Conservation (phyloP, 2,888 invertebrate genomes). For the Gerosis bhagava region DNA sequence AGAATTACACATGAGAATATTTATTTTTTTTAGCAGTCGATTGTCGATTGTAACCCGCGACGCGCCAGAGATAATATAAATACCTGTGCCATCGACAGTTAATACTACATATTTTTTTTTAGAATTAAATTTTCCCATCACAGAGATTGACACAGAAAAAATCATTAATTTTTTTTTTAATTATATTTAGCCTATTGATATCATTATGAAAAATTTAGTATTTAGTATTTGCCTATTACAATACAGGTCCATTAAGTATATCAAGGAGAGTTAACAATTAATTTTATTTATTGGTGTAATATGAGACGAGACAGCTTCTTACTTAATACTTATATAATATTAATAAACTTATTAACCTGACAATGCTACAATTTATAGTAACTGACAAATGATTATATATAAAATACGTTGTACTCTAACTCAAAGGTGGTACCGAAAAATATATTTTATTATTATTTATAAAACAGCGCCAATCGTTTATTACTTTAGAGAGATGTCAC, state of each 20-base stretch:
- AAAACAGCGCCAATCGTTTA: slow-evolving; percentile 69
- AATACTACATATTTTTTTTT: slow-evolving; percentile 73
- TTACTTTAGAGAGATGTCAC: slow-evolving; percentile 68
- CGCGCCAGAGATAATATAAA: slow-evolving; percentile 29
- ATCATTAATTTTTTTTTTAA: slow-evolving; percentile 40
- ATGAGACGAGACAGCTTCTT: slow-evolving; percentile 74
- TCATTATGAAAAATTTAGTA: slow-evolving; percentile 72
- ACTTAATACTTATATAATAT: too few species aligned
- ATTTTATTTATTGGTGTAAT: slow-evolving; percentile 70
- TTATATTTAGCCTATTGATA: slow-evolving; percentile 74
- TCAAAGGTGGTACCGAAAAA: slow-evolving; percentile 80
- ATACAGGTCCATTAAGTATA: slow-evolving; percentile 62
- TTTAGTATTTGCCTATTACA: slow-evolving; percentile 69
- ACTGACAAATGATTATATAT: slow-evolving; percentile 69
- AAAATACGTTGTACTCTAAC: slow-evolving; percentile 80
- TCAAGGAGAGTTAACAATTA: slow-evolving; percentile 61
- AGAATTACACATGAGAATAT: slow-evolving; percentile 25
- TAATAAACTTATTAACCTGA: too few species aligned
- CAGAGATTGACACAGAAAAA: slow-evolving; percentile 78
- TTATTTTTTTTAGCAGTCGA: slow-evolving; percentile 11
- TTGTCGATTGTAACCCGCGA: slow-evolving; percentile 20
- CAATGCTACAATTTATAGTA: slow-evolving; percentile 67
- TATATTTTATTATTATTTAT: slow-evolving; percentile 63
- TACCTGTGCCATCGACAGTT: slow-evolving; percentile 64
- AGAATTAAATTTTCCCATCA: slow-evolving; percentile 77